phyloP scores from a whole-genome alignment of 2,888 invertebrate species.

The Drosophila pseudotakahashii region DNA sequence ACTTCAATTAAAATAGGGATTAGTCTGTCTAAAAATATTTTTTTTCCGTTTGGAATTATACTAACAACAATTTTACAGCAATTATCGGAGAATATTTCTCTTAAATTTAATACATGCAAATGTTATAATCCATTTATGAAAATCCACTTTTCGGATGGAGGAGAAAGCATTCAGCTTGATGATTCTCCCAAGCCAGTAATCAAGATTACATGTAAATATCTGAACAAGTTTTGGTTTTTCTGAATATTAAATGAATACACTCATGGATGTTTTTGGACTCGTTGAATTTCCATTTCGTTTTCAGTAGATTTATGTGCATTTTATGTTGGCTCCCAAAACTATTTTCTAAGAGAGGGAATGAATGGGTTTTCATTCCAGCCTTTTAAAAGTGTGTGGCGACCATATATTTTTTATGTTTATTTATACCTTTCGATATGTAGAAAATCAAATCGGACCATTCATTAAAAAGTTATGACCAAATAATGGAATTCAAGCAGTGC shows the following conservation, averaged over 20 bases:
- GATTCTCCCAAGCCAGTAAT: background rate
- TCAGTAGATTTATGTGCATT: conserved; percentile 42
- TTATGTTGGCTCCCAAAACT: conserved; percentile 31
- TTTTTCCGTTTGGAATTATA: background rate
- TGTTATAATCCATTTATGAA: background rate
- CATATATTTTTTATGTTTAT: too few relatives aligned
- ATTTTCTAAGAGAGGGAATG: conserved; percentile 20
- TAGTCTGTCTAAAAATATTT: background rate
- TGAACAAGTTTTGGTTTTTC: conserved; percentile 22
- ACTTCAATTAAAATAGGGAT: background rate
- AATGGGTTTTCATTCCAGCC: conserved; percentile 12
- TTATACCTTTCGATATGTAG: too few relatives aligned
- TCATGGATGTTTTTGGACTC: background rate
- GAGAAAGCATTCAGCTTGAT: conserved; percentile 4
- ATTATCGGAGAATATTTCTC: background rate
- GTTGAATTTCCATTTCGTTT: conserved; percentile 20
- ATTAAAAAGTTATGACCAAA: too few relatives aligned
- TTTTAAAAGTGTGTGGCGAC: too few relatives aligned
- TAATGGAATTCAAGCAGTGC: too few relatives aligned
- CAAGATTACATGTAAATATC: conserved; percentile 20
- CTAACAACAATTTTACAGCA: background rate
- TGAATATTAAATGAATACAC: conserved; percentile 42
- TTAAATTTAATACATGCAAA: background rate
- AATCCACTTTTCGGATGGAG: background rate
- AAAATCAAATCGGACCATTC: too few relatives aligned